Evolutionary conservation across 1,140 invertebrate genomes (phyloP).

Genomic region (Ceratoteleas bidentatus): DNA sequence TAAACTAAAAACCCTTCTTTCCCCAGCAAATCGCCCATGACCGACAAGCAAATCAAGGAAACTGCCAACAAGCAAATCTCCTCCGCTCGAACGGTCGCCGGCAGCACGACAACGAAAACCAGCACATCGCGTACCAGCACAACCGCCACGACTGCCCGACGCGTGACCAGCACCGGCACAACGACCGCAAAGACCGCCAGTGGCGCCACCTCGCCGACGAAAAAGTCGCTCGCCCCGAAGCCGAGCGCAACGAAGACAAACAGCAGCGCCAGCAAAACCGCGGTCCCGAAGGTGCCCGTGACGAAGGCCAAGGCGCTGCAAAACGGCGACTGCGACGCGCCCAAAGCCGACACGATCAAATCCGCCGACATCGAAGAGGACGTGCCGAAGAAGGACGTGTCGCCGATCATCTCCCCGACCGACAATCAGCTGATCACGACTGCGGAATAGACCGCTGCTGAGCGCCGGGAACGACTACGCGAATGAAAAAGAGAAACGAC

Average conservation of each 20-base stretch:
- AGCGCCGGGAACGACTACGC: slow-evolving; percentile 29
- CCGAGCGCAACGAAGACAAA: slow-evolving; percentile 74
- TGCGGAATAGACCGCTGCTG: slow-evolving; percentile 77
- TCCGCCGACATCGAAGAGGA: slow-evolving; percentile 73
- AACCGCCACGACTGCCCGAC: slow-evolving; percentile 74
- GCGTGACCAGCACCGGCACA: slow-evolving; percentile 73
- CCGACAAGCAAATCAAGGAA: slow-evolving; percentile 83
- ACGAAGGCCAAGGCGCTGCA: slow-evolving; percentile 74
- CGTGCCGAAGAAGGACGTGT: slow-evolving; percentile 76
- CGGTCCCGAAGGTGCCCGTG: slow-evolving; percentile 75
- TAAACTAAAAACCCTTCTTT: too few species aligned
- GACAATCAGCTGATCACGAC: slow-evolving; percentile 78
- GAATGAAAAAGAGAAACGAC: slow-evolving; percentile 20
- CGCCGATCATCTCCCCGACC: slow-evolving; percentile 71
- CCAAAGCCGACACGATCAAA: slow-evolving; percentile 61
- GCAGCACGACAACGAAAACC: slow-evolving; percentile 62
- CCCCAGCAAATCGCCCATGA: slow-evolving; percentile 76
- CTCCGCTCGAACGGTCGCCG: slow-evolving; percentile 73
- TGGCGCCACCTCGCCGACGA: slow-evolving; percentile 62
- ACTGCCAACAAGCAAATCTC: slow-evolving; percentile 84
- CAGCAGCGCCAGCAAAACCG: slow-evolving; percentile 75
- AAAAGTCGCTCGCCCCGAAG: slow-evolving; percentile 61
- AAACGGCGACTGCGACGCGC: slow-evolving; percentile 71
- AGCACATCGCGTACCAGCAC: slow-evolving; percentile 60
- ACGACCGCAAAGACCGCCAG: slow-evolving; percentile 65